Percentiles rank a stretch among this genome's conserved stretches.
Conservation (phyloP, 2,888 invertebrate species). For the Nomada ruficornis region DNA sequence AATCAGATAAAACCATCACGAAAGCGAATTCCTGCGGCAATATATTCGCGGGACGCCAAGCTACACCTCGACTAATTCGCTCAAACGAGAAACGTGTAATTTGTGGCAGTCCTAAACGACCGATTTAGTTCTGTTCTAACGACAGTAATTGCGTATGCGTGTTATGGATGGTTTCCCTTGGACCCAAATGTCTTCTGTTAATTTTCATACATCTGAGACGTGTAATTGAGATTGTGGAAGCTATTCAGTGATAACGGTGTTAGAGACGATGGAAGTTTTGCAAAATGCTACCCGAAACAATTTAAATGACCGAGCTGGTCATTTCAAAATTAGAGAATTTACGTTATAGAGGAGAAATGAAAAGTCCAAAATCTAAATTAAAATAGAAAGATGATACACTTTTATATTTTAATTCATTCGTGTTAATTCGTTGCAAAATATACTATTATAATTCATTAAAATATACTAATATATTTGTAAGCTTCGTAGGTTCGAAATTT, state of each 20-base stretch:
- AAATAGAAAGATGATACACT: no score
- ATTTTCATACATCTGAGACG: background rate
- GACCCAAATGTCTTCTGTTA: background rate
- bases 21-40: constrained; percentile 33
- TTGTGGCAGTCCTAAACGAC: constrained; percentile 17
- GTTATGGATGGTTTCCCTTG: constrained; percentile 8
- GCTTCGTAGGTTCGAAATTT: no score
- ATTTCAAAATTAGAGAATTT: background rate
- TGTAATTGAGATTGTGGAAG: background rate
- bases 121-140: constrained; percentile 36
- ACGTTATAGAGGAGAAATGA: background rate
- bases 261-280: no score
- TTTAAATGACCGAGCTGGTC: background rate
- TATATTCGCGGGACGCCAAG: constrained; percentile 16
- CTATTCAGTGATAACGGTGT: no score
- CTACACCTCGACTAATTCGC: constrained; percentile 14
- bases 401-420: background rate
- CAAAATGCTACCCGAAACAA: background rate
- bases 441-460: no score
- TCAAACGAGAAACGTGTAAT: constrained; percentile 40
- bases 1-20: constrained; percentile 50
- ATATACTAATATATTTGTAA: no score
- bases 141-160: constrained; percentile 37
- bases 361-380: no score
- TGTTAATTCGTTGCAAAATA: background rate